A percentile compares a stretch with the other conserved stretches of the same genome.
Conservation (phyloP, 2,888 invertebrate species). For the Pasiphila rectangulata region DNA sequence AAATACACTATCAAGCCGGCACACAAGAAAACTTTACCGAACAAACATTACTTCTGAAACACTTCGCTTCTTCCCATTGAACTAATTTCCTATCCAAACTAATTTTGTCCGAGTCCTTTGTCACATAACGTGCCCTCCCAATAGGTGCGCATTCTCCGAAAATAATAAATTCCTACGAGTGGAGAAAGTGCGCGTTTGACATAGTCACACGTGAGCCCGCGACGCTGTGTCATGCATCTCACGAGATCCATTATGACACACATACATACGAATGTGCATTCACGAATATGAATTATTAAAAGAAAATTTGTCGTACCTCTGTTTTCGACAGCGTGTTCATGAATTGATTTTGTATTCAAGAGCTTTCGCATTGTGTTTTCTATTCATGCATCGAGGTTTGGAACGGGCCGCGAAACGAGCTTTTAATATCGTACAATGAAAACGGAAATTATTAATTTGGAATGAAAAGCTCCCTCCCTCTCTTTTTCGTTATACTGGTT, state of each 20-base stretch:
- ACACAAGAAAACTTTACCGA: slow-evolving; percentile 52
- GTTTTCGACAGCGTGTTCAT: slow-evolving; percentile 6
- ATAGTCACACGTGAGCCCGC: slow-evolving; percentile 44
- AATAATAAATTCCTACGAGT: slow-evolving; percentile 36
- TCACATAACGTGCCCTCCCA: slow-evolving; percentile 12
- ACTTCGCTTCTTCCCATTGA: slow-evolving; percentile 19
- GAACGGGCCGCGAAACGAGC: slow-evolving; percentile 2
- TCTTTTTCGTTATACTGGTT: slow-evolving; percentile 3
- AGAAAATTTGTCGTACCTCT: neutral
- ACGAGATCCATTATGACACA: slow-evolving; percentile 42
- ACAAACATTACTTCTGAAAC: slow-evolving; percentile 49
- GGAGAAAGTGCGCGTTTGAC: slow-evolving; percentile 58
- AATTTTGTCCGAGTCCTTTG: slow-evolving; percentile 22
- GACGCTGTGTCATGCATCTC: slow-evolving; percentile 42
- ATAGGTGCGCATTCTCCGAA: slow-evolving; percentile 27
- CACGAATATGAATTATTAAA: slow-evolving; percentile 14
- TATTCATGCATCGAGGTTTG: slow-evolving; percentile 12
- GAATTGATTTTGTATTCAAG: slow-evolving; percentile 15
- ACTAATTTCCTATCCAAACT: slow-evolving; percentile 28
- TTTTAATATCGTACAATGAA: slow-evolving; percentile 19
- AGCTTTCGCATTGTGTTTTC: slow-evolving; percentile 5
- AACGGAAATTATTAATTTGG: slow-evolving; percentile 19
- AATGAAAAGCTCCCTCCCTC: slow-evolving; percentile 17
- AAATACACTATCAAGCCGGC: slow-evolving; percentile 50
- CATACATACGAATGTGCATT: slow-evolving; percentile 35